phyloP scores from a whole-genome alignment of 2,113 vertebrate species.

The Heterocephalus glaber region DNA sequence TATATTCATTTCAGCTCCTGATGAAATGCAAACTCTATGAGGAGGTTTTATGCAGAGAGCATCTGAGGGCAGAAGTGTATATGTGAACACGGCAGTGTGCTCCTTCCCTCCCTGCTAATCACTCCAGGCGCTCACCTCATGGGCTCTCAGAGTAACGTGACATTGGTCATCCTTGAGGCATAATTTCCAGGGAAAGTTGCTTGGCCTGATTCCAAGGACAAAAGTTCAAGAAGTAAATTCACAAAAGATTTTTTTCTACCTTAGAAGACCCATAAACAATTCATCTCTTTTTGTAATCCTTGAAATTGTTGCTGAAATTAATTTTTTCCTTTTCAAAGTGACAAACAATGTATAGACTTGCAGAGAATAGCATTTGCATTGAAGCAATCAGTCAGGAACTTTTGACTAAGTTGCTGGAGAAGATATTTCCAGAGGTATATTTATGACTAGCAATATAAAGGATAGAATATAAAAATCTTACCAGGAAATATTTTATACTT shows the following conservation, averaged over 20 bases:
- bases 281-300: background rate
- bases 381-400: no score
- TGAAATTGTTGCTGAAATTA: background rate
- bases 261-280: background rate
- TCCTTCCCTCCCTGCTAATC: fast-evolving
- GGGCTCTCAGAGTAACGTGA: background rate
- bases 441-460: background rate
- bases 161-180: background rate
- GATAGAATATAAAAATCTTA: background rate
- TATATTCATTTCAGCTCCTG: background rate
- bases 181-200: background rate
- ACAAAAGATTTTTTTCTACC: background rate
- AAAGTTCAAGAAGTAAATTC: no score
- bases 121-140: background rate
- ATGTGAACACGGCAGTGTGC: fast-evolving
- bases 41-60: background rate
- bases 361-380: background rate
- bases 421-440: background rate
- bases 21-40: background rate
- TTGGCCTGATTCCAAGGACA: background rate
- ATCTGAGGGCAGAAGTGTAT: background rate
- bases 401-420: background rate
- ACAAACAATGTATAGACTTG: background rate
- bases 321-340: background rate
- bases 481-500: background rate